A percentile compares a stretch with the other conserved stretches of the same genome.
phyloP scores from a whole-genome alignment of 2,797 vertebrate genomes.

The Typhlichthys eigenmanni region DNA sequence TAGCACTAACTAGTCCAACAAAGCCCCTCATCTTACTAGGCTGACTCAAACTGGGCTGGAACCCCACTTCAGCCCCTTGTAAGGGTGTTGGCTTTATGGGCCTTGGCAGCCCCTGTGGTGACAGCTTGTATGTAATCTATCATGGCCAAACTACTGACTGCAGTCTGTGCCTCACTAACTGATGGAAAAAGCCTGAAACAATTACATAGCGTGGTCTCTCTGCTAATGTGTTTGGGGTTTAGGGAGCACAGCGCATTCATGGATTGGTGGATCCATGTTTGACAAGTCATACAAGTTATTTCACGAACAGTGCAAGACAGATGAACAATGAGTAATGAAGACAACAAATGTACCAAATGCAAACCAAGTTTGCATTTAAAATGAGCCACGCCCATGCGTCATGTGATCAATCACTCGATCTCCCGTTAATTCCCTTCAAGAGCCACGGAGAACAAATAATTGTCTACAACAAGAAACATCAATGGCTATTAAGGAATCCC shows the following conservation, averaged over 20 bases:
- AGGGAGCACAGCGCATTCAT: neutral
- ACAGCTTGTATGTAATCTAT: constrained; percentile 49
- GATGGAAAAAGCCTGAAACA: constrained; percentile 19
- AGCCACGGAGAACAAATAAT: constrained; percentile 54
- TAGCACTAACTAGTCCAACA: constrained; percentile 1
- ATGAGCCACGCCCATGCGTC: constrained; percentile 25
- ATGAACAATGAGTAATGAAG: neutral
- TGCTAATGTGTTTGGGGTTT: constrained; percentile 16
- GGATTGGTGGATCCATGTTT: no score
- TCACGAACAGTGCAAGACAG: constrained; percentile 21
- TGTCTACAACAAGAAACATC: constrained; percentile 58
- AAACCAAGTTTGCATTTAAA: constrained; percentile 30
- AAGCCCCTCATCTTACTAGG: constrained; percentile 15
- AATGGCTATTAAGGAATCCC: constrained; percentile 57
- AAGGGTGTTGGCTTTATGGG: constrained; percentile 16
- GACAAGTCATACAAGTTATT: neutral
- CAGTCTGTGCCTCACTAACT: constrained; percentile 34
- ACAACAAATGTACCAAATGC: neutral
- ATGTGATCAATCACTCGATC: constrained; percentile 44
- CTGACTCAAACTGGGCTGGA: constrained; percentile 21
- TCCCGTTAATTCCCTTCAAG: constrained; percentile 50
- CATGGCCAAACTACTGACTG: constrained; percentile 54
- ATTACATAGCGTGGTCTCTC: constrained; percentile 35
- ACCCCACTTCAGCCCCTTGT: constrained; percentile 25
- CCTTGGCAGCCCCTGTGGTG: constrained; percentile 37